Evolutionary conservation across 2,888 invertebrate species (phyloP), one percentile per base, ranked within the genome.

Genomic region (Chrysopilus asiliformis): DNA sequence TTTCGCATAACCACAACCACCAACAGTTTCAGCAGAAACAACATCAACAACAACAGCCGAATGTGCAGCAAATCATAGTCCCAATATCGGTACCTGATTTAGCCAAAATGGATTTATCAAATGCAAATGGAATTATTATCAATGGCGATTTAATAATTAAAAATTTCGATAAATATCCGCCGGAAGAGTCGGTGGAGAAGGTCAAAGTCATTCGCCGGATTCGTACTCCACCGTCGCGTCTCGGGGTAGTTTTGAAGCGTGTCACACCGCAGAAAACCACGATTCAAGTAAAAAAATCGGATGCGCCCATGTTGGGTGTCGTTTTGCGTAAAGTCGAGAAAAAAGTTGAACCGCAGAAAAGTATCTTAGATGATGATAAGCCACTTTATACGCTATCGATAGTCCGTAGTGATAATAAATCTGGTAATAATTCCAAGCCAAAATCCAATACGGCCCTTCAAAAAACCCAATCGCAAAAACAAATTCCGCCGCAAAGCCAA

Each of bases 311-410:
- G 57, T 42, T 62, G 37, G 61, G 61, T 9, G 64, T 61, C 2
- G 64, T 62, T 0, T 40, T 62, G 29, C 60, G 62, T 5, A 54
- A 53, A 20, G 60, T 61, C 4, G 60, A 61, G 24, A 58, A 56
- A 43, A 63, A 63, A 44, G 45, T 44, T 2, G 55, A 45, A 34
- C 58, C 57, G 0, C 53, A 55, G 14, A 63, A 63, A 42, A 61
- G 63, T 39, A 57, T 61, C 12, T 43, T 61, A 9, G 62, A 61
- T 27, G 60, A 61, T 39, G 60, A 61, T 39, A 56, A 60, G 20
- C 60, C 60, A 1, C 44, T 61, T 9, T 61, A 61, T 39, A 58
- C 58, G 40, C 45, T 61, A 3, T 59, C 60, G 1, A 59, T 63
- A 35, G 60, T 61, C 17, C 63, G 60, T 18, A 55, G 53, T 32